Evolutionary conservation across 1,140 invertebrate species (phyloP).

Genomic region (Ptiloglossa arizonensis): DNA sequence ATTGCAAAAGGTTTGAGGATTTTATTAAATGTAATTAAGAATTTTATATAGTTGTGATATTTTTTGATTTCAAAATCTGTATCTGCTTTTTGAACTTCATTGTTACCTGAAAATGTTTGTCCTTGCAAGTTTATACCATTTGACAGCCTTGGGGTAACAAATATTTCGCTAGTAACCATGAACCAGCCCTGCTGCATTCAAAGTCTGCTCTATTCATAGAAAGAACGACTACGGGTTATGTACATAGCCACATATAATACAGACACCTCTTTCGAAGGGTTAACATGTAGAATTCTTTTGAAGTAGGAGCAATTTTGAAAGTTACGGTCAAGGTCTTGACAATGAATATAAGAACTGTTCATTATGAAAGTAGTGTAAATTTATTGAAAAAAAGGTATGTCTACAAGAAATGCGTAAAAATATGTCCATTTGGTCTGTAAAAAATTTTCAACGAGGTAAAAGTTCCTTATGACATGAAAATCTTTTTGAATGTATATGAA

Average conservation of each 20-base stretch:
- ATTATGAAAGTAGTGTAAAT: background rate
- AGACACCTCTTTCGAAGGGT: constrained; percentile 17
- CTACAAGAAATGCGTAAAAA: too few species aligned
- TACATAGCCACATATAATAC: background rate
- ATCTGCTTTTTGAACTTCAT: background rate
- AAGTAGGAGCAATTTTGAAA: constrained; percentile 6
- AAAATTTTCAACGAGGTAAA: too few species aligned
- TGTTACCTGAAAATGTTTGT: background rate
- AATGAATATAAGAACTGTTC: background rate
- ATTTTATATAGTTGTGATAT: background rate
- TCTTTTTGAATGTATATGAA: too few species aligned
- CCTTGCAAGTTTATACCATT: background rate
- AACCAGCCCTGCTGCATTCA: background rate
- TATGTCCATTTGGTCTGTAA: too few species aligned
- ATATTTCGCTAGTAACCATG: constrained; percentile 18
- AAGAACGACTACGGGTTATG: background rate
- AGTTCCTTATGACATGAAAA: too few species aligned
- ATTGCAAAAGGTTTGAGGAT: too few species aligned
- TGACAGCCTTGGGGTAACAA: constrained; percentile 1
- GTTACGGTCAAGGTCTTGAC: constrained; percentile 33
- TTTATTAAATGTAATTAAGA: background rate
- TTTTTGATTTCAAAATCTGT: background rate
- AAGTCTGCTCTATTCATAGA: constrained; percentile 25
- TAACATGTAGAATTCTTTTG: constrained; percentile 9
- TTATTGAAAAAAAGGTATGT: background rate